Evolutionary conservation across 1,140 invertebrate species (phyloP).

Genomic region (Eurosta solidaginis): DNA sequence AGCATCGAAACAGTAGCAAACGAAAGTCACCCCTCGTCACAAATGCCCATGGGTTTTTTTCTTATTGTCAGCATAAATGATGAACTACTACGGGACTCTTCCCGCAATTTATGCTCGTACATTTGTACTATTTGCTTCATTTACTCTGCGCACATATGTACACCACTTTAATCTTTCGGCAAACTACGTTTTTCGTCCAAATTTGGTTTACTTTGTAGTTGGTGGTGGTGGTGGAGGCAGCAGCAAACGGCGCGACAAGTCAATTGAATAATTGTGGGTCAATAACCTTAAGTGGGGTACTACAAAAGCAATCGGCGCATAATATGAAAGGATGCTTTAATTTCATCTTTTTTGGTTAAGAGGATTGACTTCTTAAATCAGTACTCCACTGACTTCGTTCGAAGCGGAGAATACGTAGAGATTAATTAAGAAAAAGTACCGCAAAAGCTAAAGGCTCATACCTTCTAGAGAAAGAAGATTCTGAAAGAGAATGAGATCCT

Average conservation of each 20-base stretch:
- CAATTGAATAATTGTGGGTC: conserved; percentile 27
- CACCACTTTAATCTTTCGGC: background rate
- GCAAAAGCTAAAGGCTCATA: too few species aligned
- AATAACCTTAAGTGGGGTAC: background rate
- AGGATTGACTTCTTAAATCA: too few species aligned
- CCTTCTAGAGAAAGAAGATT: too few species aligned
- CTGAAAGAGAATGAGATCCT: too few species aligned
- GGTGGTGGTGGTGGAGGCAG: background rate
- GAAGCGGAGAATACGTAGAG: too few species aligned
- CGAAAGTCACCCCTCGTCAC: conserved; percentile 16
- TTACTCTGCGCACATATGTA: background rate
- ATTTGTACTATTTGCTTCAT: background rate
- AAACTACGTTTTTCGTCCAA: background rate
- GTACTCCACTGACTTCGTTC: too few species aligned
- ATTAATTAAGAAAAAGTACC: too few species aligned
- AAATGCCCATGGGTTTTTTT: background rate
- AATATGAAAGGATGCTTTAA: background rate
- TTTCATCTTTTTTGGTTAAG: background rate
- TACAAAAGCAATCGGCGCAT: background rate
- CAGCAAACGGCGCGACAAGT: conserved; percentile 25
- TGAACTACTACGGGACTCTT: background rate
- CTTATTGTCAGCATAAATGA: conserved; percentile 4
- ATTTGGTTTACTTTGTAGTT: background rate
- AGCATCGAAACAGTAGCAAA: background rate
- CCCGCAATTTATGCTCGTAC: background rate